These are phyloP conservation scores for Podiceps cristatus DNA, from an alignment of 2,113 vertebrate species.

Conservation along the genomic window DNA sequence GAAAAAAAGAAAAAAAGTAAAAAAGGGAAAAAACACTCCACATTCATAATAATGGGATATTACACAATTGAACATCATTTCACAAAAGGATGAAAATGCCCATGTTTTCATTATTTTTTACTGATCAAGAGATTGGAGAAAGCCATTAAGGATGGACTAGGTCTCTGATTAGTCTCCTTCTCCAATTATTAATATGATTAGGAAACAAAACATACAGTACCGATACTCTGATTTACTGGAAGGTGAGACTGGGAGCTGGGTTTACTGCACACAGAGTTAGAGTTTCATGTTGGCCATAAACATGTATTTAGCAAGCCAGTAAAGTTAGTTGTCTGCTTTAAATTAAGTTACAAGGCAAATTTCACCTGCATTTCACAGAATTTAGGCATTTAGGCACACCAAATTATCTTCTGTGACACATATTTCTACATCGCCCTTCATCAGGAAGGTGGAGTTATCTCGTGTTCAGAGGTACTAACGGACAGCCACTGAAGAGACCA, in stretches of 20 bases:
- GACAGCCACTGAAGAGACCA: background rate
- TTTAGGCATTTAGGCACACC: background rate
- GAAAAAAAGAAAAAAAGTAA: fast-evolving
- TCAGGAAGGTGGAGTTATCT: background rate
- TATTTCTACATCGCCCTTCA: background rate
- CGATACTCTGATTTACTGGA: background rate
- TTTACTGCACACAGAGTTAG: background rate
- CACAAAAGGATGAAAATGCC: background rate
- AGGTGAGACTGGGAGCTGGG: background rate
- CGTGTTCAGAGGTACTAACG: background rate
- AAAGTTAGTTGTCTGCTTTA: background rate
- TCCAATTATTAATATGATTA: background rate
- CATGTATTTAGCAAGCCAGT: background rate
- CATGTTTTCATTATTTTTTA: background rate
- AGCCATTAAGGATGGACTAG: background rate
- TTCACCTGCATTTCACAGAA: background rate
- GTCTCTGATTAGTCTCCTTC: background rate
- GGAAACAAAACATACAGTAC: background rate
- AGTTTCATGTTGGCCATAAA: background rate
- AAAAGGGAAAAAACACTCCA: fast-evolving
- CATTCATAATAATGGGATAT: background rate
- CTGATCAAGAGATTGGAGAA: background rate
- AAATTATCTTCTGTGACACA: background rate
- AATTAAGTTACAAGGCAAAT: background rate
- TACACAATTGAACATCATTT: background rate